Evolutionary conservation across 2,888 invertebrate species (phyloP).

Genomic region (Nowickia ferox): DNA sequence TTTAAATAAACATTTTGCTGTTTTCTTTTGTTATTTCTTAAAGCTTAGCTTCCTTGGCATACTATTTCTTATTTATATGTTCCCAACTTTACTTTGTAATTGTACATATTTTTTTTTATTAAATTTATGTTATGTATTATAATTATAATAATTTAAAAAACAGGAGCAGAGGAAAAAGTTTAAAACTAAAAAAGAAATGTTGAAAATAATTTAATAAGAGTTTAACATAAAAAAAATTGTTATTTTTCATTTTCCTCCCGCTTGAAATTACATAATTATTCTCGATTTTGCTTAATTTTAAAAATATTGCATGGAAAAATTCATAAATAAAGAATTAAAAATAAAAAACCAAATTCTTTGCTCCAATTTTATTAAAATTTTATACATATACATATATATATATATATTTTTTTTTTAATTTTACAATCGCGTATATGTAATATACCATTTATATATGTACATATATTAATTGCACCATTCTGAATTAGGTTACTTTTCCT

Average conservation of each 20-base stretch:
- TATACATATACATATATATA: too few species aligned
- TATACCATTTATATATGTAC: too few species aligned
- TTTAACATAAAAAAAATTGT: slow-evolving; percentile 60
- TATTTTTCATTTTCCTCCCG: slow-evolving; percentile 39
- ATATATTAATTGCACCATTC: too few species aligned
- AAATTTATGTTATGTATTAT: slow-evolving; percentile 61
- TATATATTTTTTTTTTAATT: too few species aligned
- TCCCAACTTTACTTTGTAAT: slow-evolving; percentile 55
- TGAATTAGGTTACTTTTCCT: background rate
- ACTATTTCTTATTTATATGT: slow-evolving; percentile 17
- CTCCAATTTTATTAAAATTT: too few species aligned
- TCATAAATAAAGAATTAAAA: slow-evolving; percentile 62
- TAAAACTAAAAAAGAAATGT: slow-evolving; percentile 40
- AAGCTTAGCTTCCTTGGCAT: slow-evolving; percentile 34
- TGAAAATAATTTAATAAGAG: slow-evolving; percentile 61
- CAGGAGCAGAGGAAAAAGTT: slow-evolving; percentile 31
- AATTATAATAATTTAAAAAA: slow-evolving; percentile 53
- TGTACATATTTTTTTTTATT: slow-evolving; percentile 69
- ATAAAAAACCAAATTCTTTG: slow-evolving; percentile 18
- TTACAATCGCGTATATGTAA: background rate
- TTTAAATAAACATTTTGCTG: slow-evolving; percentile 19
- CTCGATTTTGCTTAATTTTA: slow-evolving; percentile 47
- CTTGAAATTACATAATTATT: slow-evolving; percentile 27
- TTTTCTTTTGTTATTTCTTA: slow-evolving; percentile 37
- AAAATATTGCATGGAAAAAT: slow-evolving; percentile 55